Conservation (phyloP, 2,888 invertebrate genomes). For the Leucania comma region DNA sequence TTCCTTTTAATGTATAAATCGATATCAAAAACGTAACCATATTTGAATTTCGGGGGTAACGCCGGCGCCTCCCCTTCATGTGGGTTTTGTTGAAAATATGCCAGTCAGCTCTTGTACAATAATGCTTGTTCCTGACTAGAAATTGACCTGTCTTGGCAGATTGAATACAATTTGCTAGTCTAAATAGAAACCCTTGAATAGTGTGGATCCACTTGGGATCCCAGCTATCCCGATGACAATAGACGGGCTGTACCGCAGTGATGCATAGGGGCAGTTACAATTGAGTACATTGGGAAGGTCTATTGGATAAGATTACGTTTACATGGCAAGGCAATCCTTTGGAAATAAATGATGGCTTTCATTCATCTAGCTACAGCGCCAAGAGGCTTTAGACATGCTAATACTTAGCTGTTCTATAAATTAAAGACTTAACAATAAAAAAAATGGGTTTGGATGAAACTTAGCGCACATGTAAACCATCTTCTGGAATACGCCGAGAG, state of each 20-base stretch:
- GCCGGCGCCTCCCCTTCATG: too few relatives aligned
- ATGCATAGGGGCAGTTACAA: slow-evolving; percentile 3
- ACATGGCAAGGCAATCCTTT: neutral
- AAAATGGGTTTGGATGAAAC: neutral
- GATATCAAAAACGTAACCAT: too few relatives aligned
- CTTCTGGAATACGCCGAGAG: too few relatives aligned
- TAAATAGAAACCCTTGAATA: neutral
- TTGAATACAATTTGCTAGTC: neutral
- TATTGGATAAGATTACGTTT: neutral
- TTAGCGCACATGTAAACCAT: too few relatives aligned
- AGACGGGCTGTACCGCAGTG: neutral
- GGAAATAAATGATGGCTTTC: neutral
- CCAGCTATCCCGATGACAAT: neutral
- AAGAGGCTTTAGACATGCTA: neutral
- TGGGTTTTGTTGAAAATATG: neutral
- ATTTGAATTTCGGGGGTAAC: too few relatives aligned
- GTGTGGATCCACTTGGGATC: neutral
- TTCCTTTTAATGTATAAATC: too few relatives aligned
- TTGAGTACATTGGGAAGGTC: neutral
- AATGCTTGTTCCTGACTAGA: neutral
- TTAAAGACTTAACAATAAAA: too few relatives aligned
- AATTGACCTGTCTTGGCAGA: neutral
- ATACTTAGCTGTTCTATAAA: too few relatives aligned
- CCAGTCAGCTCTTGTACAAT: neutral
- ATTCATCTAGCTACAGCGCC: neutral